Base-by-base conservation (phyloP, 1,140 invertebrate species). In the Rhopalosiphum maidis region DNA sequence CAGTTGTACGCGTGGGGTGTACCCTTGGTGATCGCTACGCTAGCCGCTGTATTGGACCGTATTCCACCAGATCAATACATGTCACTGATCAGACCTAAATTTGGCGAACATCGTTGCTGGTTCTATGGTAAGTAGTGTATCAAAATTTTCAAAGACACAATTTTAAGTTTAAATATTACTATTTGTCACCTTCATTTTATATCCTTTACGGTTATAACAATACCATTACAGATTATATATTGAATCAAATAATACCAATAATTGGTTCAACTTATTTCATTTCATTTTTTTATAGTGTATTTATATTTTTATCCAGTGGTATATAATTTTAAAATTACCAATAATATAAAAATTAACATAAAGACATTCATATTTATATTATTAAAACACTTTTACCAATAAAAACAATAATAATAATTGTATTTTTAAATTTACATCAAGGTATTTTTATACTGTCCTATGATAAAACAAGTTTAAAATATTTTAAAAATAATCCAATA, bases 1-100 rank as follows among this genome's bases (percentile, higher is more conserved):
- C 96, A 96, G 94, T 96, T 97, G 94, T 98, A 98, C 95, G 97
- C 97, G 77, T 98, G 97, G 97, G 97, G 97, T 94, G 96, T 96
- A 41, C 97, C 97, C 37, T 95, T 98, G 91, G 94, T 97, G 85
- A 97, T 98, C 94, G 96, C 97, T 85, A 96, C 96, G 90, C 95
- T 97, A 89, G 97, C 97, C 41, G 96, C 96, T 41, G 95, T 97
- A 94, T 95, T 98, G 83, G 97, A 98, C 95, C 95, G 96, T 94
- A 95, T 97, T 94, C 96, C 97, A 30, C 94, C 95, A 51, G 95
- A 96, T 91, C 94, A 96, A 54, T 95, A 96, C 90, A 95, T 96
- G 94, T 96, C 97, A 94, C 95, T 98, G 91, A 88, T 95, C 30
- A 96, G 96, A 93, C 97, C 97, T 23, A 96, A 97, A 90, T 98